Percentiles rank a stretch among this genome's conserved stretches.
Evolutionary conservation across 2,888 invertebrate genomes (phyloP).

Genomic region (Rosalia funebris): DNA sequence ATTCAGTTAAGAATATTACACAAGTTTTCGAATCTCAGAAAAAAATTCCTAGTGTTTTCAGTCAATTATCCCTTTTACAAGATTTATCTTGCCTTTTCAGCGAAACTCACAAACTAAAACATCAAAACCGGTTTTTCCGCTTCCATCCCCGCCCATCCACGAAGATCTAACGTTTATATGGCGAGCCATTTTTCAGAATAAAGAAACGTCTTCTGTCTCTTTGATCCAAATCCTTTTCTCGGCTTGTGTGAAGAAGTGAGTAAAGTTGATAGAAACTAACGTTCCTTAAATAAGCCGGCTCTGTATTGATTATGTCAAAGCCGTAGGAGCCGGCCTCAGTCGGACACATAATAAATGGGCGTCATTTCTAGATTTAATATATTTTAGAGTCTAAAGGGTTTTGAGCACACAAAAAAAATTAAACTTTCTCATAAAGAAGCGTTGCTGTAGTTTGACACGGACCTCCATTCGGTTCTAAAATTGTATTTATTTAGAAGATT

Average conservation of each 20-base stretch:
- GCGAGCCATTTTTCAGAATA: not conserved
- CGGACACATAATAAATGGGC: not conserved
- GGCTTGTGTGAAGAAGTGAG: constrained; percentile 1
- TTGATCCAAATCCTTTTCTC: constrained; percentile 13
- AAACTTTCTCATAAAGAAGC: no score
- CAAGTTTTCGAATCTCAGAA: no score
- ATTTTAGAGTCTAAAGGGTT: not conserved
- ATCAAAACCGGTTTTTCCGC: not conserved
- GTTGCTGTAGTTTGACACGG: no score
- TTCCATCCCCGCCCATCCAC: not conserved
- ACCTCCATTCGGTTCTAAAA: no score
- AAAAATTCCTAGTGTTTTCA: no score
- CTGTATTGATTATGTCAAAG: not conserved
- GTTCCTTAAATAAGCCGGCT: constrained; percentile 17
- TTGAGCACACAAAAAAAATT: not conserved
- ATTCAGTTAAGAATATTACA: no score
- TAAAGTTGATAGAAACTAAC: constrained; percentile 3
- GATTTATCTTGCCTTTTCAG: not conserved
- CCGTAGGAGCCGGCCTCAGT: not conserved
- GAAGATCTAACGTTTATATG: not conserved
- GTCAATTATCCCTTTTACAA: not conserved
- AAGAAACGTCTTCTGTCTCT: not conserved
- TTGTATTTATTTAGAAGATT: no score
- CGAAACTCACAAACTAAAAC: not conserved
- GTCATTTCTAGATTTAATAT: not conserved